Conservation (phyloP, 2,888 invertebrate genomes). For the Drosophila melanocephala region DNA sequence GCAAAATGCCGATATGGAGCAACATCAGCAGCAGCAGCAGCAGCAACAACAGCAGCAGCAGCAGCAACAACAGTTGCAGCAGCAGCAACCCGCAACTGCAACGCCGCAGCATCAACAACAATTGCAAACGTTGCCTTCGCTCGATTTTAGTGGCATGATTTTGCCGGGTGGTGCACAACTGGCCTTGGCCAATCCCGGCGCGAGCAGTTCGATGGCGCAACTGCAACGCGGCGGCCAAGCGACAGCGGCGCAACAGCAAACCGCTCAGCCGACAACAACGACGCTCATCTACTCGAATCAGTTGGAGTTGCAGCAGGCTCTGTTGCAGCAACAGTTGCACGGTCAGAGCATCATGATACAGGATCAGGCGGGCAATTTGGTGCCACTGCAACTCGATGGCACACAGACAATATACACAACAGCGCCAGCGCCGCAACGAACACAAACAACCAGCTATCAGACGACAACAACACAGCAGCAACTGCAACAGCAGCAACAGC, state of each 20-base stretch:
- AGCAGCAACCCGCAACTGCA: slow-evolving; percentile 53
- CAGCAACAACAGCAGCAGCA: slow-evolving; percentile 55
- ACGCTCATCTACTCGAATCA: slow-evolving; percentile 84
- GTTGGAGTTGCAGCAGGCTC: slow-evolving; percentile 83
- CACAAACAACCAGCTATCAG: slow-evolving; percentile 64
- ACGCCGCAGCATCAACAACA: slow-evolving; percentile 60
- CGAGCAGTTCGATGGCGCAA: slow-evolving; percentile 74
- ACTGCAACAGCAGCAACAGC: slow-evolving; percentile 62
- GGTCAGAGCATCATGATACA: slow-evolving; percentile 85
- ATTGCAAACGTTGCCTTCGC: slow-evolving; percentile 79
- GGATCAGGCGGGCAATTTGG: slow-evolving; percentile 83
- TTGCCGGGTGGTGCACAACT: slow-evolving; percentile 83
- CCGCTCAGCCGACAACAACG: slow-evolving; percentile 63
- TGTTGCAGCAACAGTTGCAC: slow-evolving; percentile 83
- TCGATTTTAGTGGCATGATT: slow-evolving; percentile 84
- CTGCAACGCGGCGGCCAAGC: slow-evolving; percentile 65
- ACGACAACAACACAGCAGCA: slow-evolving; percentile 70
- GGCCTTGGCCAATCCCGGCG: slow-evolving; percentile 83
- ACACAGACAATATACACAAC: slow-evolving; percentile 82
- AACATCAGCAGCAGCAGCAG: slow-evolving; percentile 54
- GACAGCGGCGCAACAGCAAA: slow-evolving; percentile 51
- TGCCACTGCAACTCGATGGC: slow-evolving; percentile 83
- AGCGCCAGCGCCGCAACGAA: slow-evolving; percentile 57
- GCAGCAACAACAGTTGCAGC: slow-evolving; percentile 45
- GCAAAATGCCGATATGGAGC: slow-evolving; percentile 71